Conservation (phyloP, 2,113 vertebrate genomes). For the Lota lota region DNA sequence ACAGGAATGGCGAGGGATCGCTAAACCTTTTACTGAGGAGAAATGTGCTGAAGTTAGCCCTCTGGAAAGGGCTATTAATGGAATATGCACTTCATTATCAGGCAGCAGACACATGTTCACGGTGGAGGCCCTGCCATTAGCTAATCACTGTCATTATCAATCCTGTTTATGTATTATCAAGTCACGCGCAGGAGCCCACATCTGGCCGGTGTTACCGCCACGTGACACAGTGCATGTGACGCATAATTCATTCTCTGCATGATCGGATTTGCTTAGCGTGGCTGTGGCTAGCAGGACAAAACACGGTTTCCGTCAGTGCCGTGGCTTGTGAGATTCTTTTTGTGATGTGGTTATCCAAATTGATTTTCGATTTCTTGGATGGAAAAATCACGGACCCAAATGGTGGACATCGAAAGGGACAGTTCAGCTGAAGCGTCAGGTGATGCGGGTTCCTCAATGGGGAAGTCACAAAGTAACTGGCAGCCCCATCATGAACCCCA, state of each 20-base stretch:
- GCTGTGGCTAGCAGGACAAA: background rate
- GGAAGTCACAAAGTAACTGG: too few species aligned
- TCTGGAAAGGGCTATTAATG: slow-evolving; percentile 65
- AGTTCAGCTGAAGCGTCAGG: too few species aligned
- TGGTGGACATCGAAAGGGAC: too few species aligned
- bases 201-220: slow-evolving; percentile 16
- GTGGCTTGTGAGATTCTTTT: too few species aligned
- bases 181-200: slow-evolving; percentile 15
- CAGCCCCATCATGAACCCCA: too few species aligned
- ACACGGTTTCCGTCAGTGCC: too few species aligned
- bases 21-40: slow-evolving; percentile 72
- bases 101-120: slow-evolving; percentile 48
- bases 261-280: background rate
- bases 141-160: slow-evolving; percentile 47
- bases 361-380: too few species aligned
- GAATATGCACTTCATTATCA: slow-evolving; percentile 73
- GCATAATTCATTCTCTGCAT: background rate
- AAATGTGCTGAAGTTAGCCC: slow-evolving; percentile 71
- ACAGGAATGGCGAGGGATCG: slow-evolving; percentile 50
- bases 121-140: slow-evolving; percentile 44
- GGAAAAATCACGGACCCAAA: too few species aligned
- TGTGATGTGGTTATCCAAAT: too few species aligned
- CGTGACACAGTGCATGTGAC: background rate
- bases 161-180: slow-evolving; percentile 49
- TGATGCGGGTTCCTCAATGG: too few species aligned